Conservation (phyloP, 2,888 invertebrate species). For the Himalopsyche anomala region DNA sequence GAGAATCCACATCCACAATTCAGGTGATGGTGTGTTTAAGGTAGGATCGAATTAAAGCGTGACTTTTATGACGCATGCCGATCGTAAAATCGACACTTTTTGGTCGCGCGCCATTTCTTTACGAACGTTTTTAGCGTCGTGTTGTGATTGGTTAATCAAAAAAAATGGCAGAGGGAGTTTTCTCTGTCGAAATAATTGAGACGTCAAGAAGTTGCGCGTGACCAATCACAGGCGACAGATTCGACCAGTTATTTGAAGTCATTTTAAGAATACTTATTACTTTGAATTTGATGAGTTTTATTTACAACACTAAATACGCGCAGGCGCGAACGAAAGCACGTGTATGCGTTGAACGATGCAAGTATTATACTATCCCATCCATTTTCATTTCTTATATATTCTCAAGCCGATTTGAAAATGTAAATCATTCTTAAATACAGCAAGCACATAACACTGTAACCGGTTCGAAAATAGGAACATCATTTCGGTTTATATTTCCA, state of each 20-base stretch:
- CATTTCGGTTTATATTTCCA: too few relatives aligned
- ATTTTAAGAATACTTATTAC: constrained; percentile 40
- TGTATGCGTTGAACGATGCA: too few relatives aligned
- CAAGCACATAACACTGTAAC: too few relatives aligned
- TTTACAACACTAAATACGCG: background rate
- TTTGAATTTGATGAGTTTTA: constrained; percentile 30
- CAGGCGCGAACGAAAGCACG: background rate
- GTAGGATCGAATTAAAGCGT: background rate
- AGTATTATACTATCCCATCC: too few relatives aligned
- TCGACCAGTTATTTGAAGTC: constrained; percentile 1
- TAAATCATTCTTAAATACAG: too few relatives aligned
- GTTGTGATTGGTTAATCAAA: constrained; percentile 4
- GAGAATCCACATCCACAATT: background rate
- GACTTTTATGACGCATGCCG: constrained; percentile 7
- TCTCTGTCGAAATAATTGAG: constrained; percentile 50
- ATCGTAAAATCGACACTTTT: constrained; percentile 36
- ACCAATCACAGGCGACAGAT: constrained; percentile 50
- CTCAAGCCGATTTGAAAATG: too few relatives aligned
- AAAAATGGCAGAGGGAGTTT: constrained; percentile 1
- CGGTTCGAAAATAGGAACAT: too few relatives aligned
- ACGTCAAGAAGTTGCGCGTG: constrained; percentile 60
- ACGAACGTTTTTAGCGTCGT: constrained; percentile 3
- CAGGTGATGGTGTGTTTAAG: background rate
- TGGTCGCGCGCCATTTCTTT: constrained; percentile 4
- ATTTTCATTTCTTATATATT: too few relatives aligned